phyloP scores from a whole-genome alignment of 2,888 invertebrate species.

The Ophioninae sp. region DNA sequence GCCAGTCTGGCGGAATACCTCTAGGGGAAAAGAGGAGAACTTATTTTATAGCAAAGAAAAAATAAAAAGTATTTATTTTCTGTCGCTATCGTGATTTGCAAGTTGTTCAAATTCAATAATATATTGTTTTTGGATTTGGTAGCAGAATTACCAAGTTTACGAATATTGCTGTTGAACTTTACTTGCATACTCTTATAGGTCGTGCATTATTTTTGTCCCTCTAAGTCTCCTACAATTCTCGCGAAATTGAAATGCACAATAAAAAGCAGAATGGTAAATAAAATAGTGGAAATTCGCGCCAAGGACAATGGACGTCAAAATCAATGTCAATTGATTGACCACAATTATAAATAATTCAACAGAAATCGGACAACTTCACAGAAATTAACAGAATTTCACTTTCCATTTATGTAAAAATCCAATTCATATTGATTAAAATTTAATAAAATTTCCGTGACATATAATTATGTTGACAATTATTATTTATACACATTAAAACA shows the following conservation, averaged over 20 bases:
- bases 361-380: not conserved
- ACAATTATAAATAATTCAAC: not conserved
- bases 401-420: not conserved
- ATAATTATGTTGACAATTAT: too few relatives aligned
- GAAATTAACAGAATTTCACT: not conserved
- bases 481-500: too few relatives aligned
- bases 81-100: not conserved
- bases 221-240: not conserved
- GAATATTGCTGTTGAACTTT: not conserved
- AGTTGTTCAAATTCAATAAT: not conserved
- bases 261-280: not conserved
- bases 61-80: constrained; percentile 19
- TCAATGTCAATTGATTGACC: not conserved
- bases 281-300: not conserved
- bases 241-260: not conserved
- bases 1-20: constrained; percentile 40
- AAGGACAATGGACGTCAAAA: not conserved
- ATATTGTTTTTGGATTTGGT: not conserved
- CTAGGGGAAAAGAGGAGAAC: constrained; percentile 40
- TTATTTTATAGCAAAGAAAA: constrained; percentile 20
- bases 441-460: not conserved
- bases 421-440: not conserved
- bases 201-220: not conserved
- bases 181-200: not conserved
- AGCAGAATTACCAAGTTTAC: not conserved